phyloP scores from a whole-genome alignment of 2,797 vertebrate species.

The Falco biarmicus region DNA sequence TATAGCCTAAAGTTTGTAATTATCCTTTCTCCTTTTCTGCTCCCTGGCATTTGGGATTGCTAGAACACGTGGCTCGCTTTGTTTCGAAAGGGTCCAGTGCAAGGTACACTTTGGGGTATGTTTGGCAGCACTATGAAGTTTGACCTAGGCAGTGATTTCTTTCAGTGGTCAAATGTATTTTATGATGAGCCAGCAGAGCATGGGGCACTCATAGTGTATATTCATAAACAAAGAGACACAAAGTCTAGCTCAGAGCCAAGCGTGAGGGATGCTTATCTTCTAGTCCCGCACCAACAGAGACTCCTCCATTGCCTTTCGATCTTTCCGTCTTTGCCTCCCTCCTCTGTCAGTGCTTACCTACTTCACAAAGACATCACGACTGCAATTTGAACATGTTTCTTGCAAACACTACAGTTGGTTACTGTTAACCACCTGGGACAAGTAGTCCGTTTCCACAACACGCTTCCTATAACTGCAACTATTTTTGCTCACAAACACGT shows the following conservation, averaged over 20 bases:
- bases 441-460: slow-evolving; percentile 41
- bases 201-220: background rate
- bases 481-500: slow-evolving; percentile 48
- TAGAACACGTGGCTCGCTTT: background rate
- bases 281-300: background rate
- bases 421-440: slow-evolving; percentile 56
- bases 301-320: background rate
- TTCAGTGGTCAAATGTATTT: background rate
- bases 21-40: background rate
- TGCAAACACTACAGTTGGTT: background rate
- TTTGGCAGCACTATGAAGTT: background rate
- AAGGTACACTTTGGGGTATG: background rate
- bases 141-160: background rate
- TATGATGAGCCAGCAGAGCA: background rate
- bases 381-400: background rate
- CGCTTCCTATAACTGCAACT: slow-evolving; percentile 30
- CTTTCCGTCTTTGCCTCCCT: background rate
- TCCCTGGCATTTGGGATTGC: background rate
- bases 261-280: background rate
- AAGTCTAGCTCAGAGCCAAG: background rate
- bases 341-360: background rate
- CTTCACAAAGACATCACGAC: background rate
- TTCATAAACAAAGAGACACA: background rate
- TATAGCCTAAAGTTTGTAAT: background rate
- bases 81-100: background rate